These are phyloP conservation scores for Seladonia tumulorum DNA, from an alignment of 2,888 invertebrate genomes.

Conservation along the genomic window DNA sequence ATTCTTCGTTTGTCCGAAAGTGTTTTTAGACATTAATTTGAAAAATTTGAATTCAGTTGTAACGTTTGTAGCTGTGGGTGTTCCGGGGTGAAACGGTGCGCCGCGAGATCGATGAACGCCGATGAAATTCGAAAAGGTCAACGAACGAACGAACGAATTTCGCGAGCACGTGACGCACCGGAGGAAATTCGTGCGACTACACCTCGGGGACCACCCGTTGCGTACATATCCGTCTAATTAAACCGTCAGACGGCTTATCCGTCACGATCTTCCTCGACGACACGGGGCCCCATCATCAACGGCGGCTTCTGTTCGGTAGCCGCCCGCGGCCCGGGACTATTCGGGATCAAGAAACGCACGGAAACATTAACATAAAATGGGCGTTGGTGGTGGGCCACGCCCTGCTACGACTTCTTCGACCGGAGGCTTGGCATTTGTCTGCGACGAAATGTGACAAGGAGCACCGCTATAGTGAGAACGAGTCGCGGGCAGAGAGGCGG, in stretches of 20 bases:
- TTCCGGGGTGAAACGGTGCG: neutral
- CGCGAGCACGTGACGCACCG: constrained; percentile 24
- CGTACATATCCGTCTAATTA: constrained; percentile 61
- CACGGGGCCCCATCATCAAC: constrained; percentile 65
- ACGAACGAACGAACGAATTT: constrained; percentile 23
- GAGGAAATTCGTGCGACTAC: constrained; percentile 45
- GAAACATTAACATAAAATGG: constrained; percentile 81
- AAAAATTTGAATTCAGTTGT: neutral
- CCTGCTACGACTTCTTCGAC: constrained; percentile 60
- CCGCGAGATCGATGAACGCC: neutral
- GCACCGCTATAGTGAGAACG: neutral
- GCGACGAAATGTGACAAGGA: constrained; percentile 62
- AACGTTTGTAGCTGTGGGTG: neutral
- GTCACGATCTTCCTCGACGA: constrained; percentile 64
- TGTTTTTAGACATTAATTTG: neutral
- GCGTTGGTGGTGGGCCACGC: constrained; percentile 79
- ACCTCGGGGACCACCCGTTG: constrained; percentile 52
- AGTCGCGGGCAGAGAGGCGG: neutral
- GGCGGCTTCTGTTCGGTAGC: constrained; percentile 62
- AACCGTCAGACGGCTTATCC: constrained; percentile 60
- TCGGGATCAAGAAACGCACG: constrained; percentile 43
- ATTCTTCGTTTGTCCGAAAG: neutral
- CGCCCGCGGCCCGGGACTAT: constrained; percentile 32
- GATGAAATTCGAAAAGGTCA: constrained; percentile 27
- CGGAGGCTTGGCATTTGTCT: constrained; percentile 74